Evolutionary conservation across 2,113 vertebrate species (phyloP), one percentile per base, ranked within the genome.

Genomic region (Oryzias woworae): DNA sequence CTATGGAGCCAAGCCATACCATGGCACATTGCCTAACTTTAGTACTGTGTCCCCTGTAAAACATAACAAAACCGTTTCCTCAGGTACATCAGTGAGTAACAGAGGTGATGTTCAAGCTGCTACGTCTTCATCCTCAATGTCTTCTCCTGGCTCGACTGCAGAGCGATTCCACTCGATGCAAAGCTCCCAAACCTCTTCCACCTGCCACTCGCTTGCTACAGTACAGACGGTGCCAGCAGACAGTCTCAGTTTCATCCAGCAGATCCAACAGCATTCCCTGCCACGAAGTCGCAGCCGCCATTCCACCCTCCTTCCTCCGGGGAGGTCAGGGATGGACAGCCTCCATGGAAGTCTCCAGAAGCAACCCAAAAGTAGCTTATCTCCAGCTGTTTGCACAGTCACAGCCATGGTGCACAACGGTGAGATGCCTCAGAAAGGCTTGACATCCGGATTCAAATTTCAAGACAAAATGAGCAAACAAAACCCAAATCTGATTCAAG

Each of bases 241-340:
- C 80, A 91, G 82, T 62, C 77, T 94, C 68, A 91, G 88, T 49
- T 93, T 93, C 4, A 90, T 91, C 3, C 91, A 93, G 61, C 92
- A 93, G 66, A 92, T 93, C 64, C 91, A 92, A 61, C 92, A 92
- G 67, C 92, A 92, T 72, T 94, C 93, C 0, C 73, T 94, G 23
- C 91, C 92, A 3, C 92, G 92, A 26, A 90, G 88, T 31, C 91
- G 91, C 16, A 90, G 86, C 71, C 90, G 91, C 0, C 90, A 78
- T 28, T 89, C 91, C 45, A 90, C 86, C 42, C 85, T 92, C 18
- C 89, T 79, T 48, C 83, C 80, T 0, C 81, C 79, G 12, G 85
- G 78, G 23, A 71, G 68, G 56, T 83, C 77, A 7, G 77, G 77
- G 8, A 16, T 63, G 46, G 79, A 81, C 36, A 92, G 91, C 68